These are phyloP conservation scores for Zosterops lateralis DNA, from an alignment of 2,113 vertebrate species.

Conservation along the genomic window DNA sequence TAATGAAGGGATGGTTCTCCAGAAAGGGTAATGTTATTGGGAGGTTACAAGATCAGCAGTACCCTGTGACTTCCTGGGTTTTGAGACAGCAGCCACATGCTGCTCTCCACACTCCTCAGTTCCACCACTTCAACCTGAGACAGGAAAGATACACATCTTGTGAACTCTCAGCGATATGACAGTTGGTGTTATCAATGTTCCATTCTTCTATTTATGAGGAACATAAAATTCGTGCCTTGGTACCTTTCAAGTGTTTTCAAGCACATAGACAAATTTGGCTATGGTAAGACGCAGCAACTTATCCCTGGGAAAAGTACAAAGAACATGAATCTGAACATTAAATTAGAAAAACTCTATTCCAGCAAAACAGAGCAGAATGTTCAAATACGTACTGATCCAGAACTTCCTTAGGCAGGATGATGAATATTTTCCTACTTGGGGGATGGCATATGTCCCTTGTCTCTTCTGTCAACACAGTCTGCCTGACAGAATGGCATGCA, in stretches of 20 bases:
- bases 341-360: not conserved
- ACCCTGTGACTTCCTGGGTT: not conserved
- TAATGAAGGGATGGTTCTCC: not conserved
- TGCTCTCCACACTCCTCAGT: not conserved
- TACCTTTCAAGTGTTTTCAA: not conserved
- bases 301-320: not conserved
- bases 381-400: not conserved
- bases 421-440: not conserved
- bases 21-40: not conserved
- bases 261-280: not conserved
- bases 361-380: not conserved
- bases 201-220: not conserved
- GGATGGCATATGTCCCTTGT: not conserved
- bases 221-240: not conserved
- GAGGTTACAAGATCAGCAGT: not conserved
- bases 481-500: not conserved
- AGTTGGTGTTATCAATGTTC: not conserved
- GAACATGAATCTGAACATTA: not conserved
- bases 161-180: not conserved
- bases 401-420: not conserved
- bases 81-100: not conserved
- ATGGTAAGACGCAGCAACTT: rapidly evolving
- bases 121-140: not conserved
- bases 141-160: not conserved
- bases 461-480: not conserved